Evolutionary conservation across 2,888 invertebrate species (phyloP).

Genomic region (Podotricha telesiphe): DNA sequence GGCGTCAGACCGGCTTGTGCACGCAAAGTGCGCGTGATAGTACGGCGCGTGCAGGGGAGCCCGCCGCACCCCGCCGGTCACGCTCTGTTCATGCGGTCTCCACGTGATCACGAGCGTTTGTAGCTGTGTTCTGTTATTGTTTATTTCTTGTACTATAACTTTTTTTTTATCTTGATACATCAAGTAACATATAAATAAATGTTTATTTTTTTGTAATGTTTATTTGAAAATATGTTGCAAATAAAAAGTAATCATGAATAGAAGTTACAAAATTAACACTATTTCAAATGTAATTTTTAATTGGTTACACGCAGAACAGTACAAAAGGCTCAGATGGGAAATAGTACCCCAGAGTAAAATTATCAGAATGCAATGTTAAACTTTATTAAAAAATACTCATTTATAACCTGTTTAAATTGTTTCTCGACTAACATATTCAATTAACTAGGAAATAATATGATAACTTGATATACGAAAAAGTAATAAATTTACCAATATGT

Average conservation of each 20-base stretch:
- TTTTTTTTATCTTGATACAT: too few relatives aligned
- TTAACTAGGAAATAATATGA: too few relatives aligned
- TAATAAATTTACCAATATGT: neutral
- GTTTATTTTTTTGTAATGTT: too few relatives aligned
- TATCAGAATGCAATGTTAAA: slow-evolving; percentile 42
- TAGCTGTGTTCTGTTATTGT: too few relatives aligned
- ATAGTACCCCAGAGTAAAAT: slow-evolving; percentile 54
- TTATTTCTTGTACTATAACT: too few relatives aligned
- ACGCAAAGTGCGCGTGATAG: slow-evolving; percentile 56
- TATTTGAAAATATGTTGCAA: too few relatives aligned
- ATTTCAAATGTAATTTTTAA: neutral
- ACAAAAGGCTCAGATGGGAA: slow-evolving; percentile 55
- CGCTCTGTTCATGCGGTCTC: slow-evolving; percentile 69
- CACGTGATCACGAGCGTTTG: slow-evolving; percentile 71
- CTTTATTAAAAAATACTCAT: neutral
- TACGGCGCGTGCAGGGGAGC: slow-evolving; percentile 42
- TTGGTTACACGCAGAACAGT: slow-evolving; percentile 47
- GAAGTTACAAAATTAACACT: neutral
- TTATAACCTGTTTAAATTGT: neutral
- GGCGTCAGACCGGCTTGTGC: slow-evolving; percentile 58
- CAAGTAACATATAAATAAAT: too few relatives aligned
- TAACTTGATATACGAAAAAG: neutral
- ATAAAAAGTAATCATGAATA: neutral
- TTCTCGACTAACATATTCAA: too few relatives aligned
- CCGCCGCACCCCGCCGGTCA: slow-evolving; percentile 47